Conservation (phyloP, 2,113 vertebrate species). For the Callocephalon fimbriatum region DNA sequence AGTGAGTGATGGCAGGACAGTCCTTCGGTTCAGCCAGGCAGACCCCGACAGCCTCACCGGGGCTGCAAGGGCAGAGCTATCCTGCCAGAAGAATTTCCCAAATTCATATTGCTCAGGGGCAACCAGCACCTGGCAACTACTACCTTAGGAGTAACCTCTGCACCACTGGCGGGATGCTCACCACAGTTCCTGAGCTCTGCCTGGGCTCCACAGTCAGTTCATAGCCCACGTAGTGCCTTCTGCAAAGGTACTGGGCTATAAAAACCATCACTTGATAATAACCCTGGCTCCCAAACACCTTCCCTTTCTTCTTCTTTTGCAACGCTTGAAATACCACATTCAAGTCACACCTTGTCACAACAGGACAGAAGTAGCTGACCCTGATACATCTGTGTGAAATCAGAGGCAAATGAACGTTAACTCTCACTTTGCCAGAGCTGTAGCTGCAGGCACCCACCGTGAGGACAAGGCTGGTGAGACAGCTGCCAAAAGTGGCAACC, state of each 20-base stretch:
- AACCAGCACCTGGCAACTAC: neutral
- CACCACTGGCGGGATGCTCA: neutral
- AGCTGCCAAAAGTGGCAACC: accelerated
- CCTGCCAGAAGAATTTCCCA: neutral
- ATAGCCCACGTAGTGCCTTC: accelerated
- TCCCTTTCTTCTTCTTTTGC: neutral
- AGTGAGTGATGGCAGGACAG: neutral
- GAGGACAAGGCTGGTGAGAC: neutral
- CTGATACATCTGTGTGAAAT: accelerated
- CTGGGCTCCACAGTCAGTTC: neutral
- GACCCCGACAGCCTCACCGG: neutral
- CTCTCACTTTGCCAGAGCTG: accelerated
- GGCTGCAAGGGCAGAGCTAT: neutral
- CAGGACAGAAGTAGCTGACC: neutral
- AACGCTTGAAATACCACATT: neutral
- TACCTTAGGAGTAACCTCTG: neutral
- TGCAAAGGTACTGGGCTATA: neutral
- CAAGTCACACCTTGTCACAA: neutral
- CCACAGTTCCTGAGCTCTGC: neutral
- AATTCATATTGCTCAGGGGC: accelerated
- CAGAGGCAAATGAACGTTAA: neutral
- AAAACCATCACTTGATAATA: neutral
- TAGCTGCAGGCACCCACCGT: accelerated
- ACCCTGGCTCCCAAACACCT: neutral
- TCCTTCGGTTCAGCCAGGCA: neutral